Evolutionary conservation across 1,140 invertebrate genomes (phyloP), one percentile per base, ranked within the genome.

Genomic region (Drosophila pseudoobscura): DNA sequence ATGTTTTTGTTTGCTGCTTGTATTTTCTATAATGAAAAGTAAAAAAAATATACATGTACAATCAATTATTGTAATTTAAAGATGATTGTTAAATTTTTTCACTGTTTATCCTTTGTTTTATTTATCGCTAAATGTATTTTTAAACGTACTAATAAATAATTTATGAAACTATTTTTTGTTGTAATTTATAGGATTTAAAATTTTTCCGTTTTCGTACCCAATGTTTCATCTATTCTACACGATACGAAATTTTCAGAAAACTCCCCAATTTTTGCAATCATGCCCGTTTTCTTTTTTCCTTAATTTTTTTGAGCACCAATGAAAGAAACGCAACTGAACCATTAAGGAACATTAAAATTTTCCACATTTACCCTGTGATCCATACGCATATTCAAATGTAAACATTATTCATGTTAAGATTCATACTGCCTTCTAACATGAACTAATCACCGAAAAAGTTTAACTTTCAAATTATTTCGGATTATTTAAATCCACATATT

Each of bases 41-140:
- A 80, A 62, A 79, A 76, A 82, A 68, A 82, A 80, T 77, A 63
- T 77, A 76, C 74, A 73, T 75, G 47, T 76, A 75, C 66, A 80
- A 80, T 80, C 58, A 71, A 76, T 68, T 80, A 59, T 73, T 82
- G 53, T 77, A 80, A 73, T 71, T 80, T 64, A 75, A 80, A 73
- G 77, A 76, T 82, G 77, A 80, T 82, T 80, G 76, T 80, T 80
- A 80, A 79, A 70, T 71, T 75, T 79, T 70, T 79, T 79, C 71
- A 80, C 76, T 79, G 76, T 75, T 70, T 56, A 59, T 75, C 61
- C 65, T 72, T 72, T 74, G 43, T 65, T 61, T 75, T 43, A 71
- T 76, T 76, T 73, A 41, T 61, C 54, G 63, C 47, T 78, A 61
- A 46, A 59, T 59, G 46, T 74, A 74, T 51, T 59, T 63, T 69